A percentile compares a stretch with the other conserved stretches of the same genome.
These are phyloP conservation scores for Beris chalybata DNA, from an alignment of 2,888 invertebrate genomes.

Conservation along the genomic window DNA sequence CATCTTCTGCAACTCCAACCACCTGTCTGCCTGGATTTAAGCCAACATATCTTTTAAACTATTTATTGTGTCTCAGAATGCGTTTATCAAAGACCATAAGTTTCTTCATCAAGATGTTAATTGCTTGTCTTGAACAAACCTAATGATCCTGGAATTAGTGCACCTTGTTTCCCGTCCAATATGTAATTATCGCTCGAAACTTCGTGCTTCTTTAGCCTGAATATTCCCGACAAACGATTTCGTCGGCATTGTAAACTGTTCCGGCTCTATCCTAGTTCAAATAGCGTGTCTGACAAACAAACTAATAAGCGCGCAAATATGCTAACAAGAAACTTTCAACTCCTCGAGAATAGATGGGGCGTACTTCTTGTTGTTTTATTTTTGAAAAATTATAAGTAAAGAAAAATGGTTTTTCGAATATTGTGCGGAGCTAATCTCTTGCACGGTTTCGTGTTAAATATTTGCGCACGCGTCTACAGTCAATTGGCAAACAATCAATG, in stretches of 20 bases:
- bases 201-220: slow-evolving; percentile 4
- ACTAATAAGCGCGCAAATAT: slow-evolving; percentile 12
- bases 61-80: too few relatives aligned
- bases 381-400: not conserved
- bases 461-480: slow-evolving; percentile 38
- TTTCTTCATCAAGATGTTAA: slow-evolving; percentile 1
- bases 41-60: too few relatives aligned
- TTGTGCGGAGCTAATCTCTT: slow-evolving; percentile 5
- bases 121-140: not conserved
- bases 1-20: too few relatives aligned
- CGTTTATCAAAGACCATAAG: too few relatives aligned
- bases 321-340: slow-evolving; percentile 17
- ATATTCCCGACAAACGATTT: slow-evolving; percentile 6
- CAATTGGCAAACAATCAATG: slow-evolving; percentile 23
- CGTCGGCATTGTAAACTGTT: slow-evolving; percentile 16
- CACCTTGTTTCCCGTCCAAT: slow-evolving; percentile 10
- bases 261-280: not conserved
- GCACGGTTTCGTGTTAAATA: slow-evolving; percentile 32
- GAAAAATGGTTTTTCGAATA: slow-evolving; percentile 1
- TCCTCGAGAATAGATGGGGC: not conserved
- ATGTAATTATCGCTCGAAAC: not conserved
- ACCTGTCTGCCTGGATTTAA: too few relatives aligned
- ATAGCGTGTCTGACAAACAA: not conserved
- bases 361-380: not conserved
- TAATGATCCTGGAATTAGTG: not conserved